phyloP scores from a whole-genome alignment of 2,888 invertebrate species.

The Pyrocoelia pectoralis region DNA sequence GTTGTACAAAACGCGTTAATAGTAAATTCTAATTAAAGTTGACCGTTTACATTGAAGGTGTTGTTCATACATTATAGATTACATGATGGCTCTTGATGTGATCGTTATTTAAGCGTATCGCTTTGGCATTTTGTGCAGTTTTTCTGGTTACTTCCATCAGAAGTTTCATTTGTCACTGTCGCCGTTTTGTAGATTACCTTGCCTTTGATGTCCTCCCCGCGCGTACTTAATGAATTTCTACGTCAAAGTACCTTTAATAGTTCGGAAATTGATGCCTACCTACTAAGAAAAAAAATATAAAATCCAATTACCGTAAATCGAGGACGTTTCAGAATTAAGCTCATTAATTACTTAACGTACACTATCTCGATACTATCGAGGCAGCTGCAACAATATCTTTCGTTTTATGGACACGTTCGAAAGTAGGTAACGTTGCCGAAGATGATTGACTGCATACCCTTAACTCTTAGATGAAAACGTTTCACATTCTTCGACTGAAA shows the following conservation, averaged over 20 bases:
- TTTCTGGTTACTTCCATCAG: constrained; percentile 19
- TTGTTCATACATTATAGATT: constrained; percentile 54
- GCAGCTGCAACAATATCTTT: no score
- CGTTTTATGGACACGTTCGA: no score
- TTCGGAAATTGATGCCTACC: background rate
- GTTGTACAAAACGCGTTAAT: constrained; percentile 54
- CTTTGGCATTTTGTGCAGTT: constrained; percentile 37
- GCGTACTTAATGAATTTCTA: background rate
- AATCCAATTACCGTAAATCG: background rate
- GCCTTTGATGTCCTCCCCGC: background rate
- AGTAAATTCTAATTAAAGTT: constrained; percentile 57
- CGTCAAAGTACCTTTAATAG: background rate
- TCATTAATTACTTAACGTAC: no score
- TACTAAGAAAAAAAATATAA: background rate
- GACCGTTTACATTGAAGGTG: constrained; percentile 55
- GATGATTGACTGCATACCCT: no score
- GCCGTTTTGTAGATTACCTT: background rate
- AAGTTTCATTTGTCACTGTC: constrained; percentile 26
- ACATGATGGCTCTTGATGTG: constrained; percentile 50
- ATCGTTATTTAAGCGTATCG: constrained; percentile 33
- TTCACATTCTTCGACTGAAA: no score
- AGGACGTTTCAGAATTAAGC: no score
- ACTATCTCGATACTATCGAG: no score
- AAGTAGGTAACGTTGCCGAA: no score
- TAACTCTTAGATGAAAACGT: no score